A percentile compares a stretch with the other conserved stretches of the same genome.
These are phyloP conservation scores for Mastomys coucha DNA, from an alignment of 2,113 vertebrate genomes.

Conservation along the genomic window DNA sequence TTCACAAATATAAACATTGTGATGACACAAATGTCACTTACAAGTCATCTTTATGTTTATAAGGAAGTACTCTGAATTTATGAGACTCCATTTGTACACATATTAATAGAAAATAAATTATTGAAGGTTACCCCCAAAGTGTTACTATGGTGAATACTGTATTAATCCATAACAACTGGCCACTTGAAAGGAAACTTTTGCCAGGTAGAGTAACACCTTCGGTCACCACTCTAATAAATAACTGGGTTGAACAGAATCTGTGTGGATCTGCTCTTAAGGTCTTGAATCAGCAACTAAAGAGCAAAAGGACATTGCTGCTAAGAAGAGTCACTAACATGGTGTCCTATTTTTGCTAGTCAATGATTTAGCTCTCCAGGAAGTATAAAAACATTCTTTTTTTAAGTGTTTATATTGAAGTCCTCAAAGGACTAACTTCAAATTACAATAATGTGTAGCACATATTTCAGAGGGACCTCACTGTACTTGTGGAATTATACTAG, in stretches of 20 bases:
- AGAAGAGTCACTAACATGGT: conserved; percentile 44
- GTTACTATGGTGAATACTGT: conserved; percentile 52
- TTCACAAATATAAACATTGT: conserved; percentile 22
- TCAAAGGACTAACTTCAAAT: conserved; percentile 53
- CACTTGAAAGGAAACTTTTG: conserved; percentile 64
- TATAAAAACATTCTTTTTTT: neutral
- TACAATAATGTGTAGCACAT: neutral
- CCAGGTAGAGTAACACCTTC: conserved; percentile 51
- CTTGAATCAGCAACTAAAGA: conserved; percentile 17
- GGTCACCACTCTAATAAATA: conserved; percentile 54
- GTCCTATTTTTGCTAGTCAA: conserved; percentile 48
- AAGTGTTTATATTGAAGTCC: neutral
- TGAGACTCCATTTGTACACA: neutral
- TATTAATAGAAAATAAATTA: conserved; percentile 70
- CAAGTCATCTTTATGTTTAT: conserved; percentile 48
- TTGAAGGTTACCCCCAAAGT: conserved; percentile 4
- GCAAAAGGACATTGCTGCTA: conserved; percentile 51
- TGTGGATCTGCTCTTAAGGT: neutral
- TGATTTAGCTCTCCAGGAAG: conserved; percentile 35
- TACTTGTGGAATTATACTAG: conserved; percentile 38
- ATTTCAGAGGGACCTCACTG: neutral
- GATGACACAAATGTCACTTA: conserved; percentile 18
- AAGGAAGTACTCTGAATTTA: conserved; percentile 61
- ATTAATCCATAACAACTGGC: conserved; percentile 70
- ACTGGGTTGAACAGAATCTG: conserved; percentile 49